Conservation (phyloP, 2,113 vertebrate species). For the Varanus salvator region DNA sequence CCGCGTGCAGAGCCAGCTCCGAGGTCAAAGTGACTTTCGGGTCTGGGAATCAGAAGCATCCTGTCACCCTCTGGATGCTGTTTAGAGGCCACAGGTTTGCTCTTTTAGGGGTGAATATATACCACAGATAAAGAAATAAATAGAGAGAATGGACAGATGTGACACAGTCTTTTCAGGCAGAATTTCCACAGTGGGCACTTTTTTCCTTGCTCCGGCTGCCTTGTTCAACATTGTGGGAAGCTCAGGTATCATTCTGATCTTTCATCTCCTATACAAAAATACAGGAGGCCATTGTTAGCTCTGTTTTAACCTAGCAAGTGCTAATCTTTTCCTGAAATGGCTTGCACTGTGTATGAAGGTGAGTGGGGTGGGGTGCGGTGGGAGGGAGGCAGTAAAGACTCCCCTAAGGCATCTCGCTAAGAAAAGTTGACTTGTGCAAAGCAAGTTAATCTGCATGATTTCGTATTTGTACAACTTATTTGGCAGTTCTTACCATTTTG, state of each 20-base stretch:
- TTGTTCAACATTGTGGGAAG: background rate
- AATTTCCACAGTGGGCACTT: background rate
- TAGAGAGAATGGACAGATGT: background rate
- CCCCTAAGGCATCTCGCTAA: background rate
- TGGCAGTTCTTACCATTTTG: background rate
- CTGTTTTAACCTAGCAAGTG: background rate
- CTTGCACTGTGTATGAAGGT: background rate
- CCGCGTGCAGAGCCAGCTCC: too few species aligned
- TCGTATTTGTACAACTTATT: background rate
- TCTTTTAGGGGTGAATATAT: too few species aligned
- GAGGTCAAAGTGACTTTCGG: too few species aligned
- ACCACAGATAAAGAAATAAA: too few species aligned
- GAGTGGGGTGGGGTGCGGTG: background rate
- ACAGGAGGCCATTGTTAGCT: background rate
- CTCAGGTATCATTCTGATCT: background rate
- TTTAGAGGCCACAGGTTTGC: too few species aligned
- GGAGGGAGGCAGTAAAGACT: background rate
- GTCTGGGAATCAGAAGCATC: too few species aligned
- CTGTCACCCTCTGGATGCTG: too few species aligned
- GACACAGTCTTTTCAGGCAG: background rate
- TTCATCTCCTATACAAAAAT: background rate
- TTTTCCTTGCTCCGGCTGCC: background rate
- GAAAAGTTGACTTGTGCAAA: background rate
- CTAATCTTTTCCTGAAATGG: background rate
- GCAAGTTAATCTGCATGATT: background rate